These are phyloP conservation scores for Thunnus albacares DNA, from an alignment of 2,797 vertebrate genomes.

Conservation along the genomic window DNA sequence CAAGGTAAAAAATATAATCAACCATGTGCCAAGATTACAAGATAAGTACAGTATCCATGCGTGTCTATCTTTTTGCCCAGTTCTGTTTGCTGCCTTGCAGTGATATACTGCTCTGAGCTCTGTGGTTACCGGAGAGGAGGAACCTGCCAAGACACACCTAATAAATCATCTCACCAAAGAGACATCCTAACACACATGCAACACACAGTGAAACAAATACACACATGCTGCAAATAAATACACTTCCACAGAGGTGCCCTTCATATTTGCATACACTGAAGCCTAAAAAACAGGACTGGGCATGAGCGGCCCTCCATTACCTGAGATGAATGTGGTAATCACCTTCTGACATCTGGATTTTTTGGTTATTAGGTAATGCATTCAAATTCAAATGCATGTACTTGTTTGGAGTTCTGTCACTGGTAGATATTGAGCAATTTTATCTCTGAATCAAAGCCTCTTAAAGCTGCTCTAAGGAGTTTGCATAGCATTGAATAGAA, in stretches of 20 bases:
- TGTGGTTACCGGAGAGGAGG: slow-evolving; percentile 28
- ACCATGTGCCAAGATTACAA: background rate
- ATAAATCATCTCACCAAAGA: slow-evolving; percentile 63
- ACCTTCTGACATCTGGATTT: slow-evolving; percentile 19
- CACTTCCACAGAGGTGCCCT: slow-evolving; percentile 1
- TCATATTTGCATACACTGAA: slow-evolving; percentile 12
- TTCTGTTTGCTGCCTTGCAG: slow-evolving; percentile 30
- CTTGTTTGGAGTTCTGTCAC: background rate
- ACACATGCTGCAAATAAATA: slow-evolving; percentile 39
- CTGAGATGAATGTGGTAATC: slow-evolving; percentile 38
- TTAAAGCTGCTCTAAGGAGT: background rate
- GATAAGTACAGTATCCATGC: slow-evolving; percentile 26
- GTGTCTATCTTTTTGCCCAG: slow-evolving; percentile 38
- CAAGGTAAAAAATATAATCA: background rate
- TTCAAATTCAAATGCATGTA: slow-evolving; percentile 9
- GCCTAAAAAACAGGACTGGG: slow-evolving; percentile 24
- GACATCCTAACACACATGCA: slow-evolving; percentile 15
- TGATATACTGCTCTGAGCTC: slow-evolving; percentile 50
- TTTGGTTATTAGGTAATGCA: slow-evolving; percentile 25
- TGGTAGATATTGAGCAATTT: slow-evolving; percentile 2
- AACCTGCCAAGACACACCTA: slow-evolving; percentile 50
- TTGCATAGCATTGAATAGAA: background rate
- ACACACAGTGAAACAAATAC: slow-evolving; percentile 40
- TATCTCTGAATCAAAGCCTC: background rate
- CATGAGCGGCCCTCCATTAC: slow-evolving; percentile 18